Evolutionary conservation across 2,113 vertebrate genomes (phyloP), one percentile per base, ranked within the genome.

Genomic region (Callionymus lyra): DNA sequence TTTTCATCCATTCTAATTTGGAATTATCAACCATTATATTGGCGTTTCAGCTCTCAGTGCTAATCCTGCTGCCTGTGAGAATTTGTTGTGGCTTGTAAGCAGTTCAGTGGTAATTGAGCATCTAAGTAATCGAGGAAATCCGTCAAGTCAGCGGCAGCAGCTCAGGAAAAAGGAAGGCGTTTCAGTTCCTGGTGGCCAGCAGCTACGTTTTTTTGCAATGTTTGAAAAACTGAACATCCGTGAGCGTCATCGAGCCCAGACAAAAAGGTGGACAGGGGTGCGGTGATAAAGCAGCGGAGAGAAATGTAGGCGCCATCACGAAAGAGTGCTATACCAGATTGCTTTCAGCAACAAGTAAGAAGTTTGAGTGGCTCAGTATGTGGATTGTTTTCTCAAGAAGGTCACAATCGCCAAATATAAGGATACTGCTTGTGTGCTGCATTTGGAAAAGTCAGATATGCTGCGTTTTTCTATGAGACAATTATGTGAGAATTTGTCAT

Each of bases 211-310:
- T n/a, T 32, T 39, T 39, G 56, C 51, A 18, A 27, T 27, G 21
- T 44, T 68, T 81, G 54, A 78, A 81, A 77, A 77, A 78, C 76
- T 70, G 52, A 78, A 65, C 44, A 68, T 68, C 44, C 34, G 47
- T 67, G 53, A 36, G 54, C 40, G 39, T 66, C 68, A 68, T 59
- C 56, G 54, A 55, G 42, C 50, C 42, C 49, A 65, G 18, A 49
- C 60, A 66, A 66, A 62, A 67, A n/a, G n/a, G n/a, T 37, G 36
- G 37, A 41, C 21, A 27, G 21, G 21, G n/a, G n/a, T n/a, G n/a
- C n/a, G n/a, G 21, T 27, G 21, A 27, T n/a, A n/a, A n/a, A n/a
- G n/a, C 21, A 27, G 21, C 21, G 8, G 21, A 27, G 21, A 53
- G 32, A 51, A 57, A 53, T 50, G n/a, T n/a, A n/a, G n/a, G n/a